Percentiles rank a stretch among this genome's conserved stretches.
These are phyloP conservation scores for Pocillopora grandis DNA, from an alignment of 92 coral and sea anemone species.

Conservation along the genomic window DNA sequence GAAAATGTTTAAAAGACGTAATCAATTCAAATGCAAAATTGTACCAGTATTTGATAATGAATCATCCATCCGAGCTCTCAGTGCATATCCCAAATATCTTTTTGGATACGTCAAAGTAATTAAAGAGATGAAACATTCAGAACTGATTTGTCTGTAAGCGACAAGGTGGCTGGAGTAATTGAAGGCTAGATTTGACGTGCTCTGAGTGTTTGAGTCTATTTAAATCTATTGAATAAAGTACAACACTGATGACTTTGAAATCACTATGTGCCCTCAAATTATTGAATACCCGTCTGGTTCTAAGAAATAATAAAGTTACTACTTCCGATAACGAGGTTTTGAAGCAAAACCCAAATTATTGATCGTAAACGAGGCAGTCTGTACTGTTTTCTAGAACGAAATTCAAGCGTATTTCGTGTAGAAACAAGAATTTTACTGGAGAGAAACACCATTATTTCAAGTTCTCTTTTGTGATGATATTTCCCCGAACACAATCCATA, in stretches of 20 bases:
- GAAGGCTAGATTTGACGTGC: background rate
- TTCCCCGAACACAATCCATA: background rate
- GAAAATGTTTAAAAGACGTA: background rate
- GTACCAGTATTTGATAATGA: background rate
- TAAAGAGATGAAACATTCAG: slow-evolving; percentile 42
- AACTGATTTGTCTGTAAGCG: slow-evolving; percentile 37
- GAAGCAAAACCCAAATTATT: slow-evolving; percentile 16
- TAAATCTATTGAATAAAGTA: background rate
- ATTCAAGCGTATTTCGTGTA: background rate
- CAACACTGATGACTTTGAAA: background rate
- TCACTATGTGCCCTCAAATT: background rate
- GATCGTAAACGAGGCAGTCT: slow-evolving; percentile 8
- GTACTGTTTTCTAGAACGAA: background rate
- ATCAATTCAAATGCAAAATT: background rate
- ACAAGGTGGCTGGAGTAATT: slow-evolving; percentile 38
- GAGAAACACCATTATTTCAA: background rate
- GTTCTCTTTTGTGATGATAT: background rate
- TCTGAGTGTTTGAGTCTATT: background rate
- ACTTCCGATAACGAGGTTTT: slow-evolving; percentile 17
- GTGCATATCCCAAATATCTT: slow-evolving; percentile 19
- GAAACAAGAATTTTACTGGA: background rate
- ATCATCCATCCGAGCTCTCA: background rate
- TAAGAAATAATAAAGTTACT: slow-evolving; percentile 10
- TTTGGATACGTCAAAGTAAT: slow-evolving; percentile 20
- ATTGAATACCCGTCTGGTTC: slow-evolving; percentile 11